Base-by-base conservation (phyloP, 2,888 invertebrate genomes). In the Lasioglossum malachurum region DNA sequence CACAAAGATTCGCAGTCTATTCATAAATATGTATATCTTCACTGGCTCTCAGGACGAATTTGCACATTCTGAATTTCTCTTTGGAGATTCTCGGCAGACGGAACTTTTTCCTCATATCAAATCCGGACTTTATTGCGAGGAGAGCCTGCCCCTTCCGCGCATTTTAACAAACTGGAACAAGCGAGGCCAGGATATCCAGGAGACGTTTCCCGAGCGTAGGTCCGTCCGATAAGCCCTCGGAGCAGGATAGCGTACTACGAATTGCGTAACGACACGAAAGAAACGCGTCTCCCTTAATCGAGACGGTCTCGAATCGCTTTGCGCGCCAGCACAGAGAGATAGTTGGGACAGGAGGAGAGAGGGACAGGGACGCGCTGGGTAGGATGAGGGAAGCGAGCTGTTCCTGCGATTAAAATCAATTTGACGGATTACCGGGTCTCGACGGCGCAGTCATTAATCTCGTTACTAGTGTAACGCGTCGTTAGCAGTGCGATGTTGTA, bases 191-290 rank as follows among this genome's bases (percentile, higher is more conserved):
- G 53, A 53, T 44, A 44, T 53, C 4, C 53, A 3, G n/a, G 2
- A 53, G 8, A 53, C 10, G 53, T 10, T 53, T 53, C 53, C 53
- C 53, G 10, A 10, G 23, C 10, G 5, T 35, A 53, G 23, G n/a
- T n/a, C 53, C n/a, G 23, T n/a, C 53, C 53, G 23, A 53, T n/a
- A 53, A 53, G 53, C 23, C 3, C 23, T 8, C 53, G 2, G 23
- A 60, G 71, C 80, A 80, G 74, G 82, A 76, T 60, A 27, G 60
- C 80, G 74, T 88, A 81, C 77, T 88, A 81, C 77, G 77, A 87
- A 83, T 87, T 78, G 84, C 90, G 84, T 79, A 87, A 89, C 78
- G 67, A 4, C 57, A 71, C 60, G 75, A 89, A 74, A 83, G 86
- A 80, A 87, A 88, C 72, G 84, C 80, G 76, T 84, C 64, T 78